phyloP scores from a whole-genome alignment of 2,797 vertebrate genomes.

The Astyanax mexicanus region DNA sequence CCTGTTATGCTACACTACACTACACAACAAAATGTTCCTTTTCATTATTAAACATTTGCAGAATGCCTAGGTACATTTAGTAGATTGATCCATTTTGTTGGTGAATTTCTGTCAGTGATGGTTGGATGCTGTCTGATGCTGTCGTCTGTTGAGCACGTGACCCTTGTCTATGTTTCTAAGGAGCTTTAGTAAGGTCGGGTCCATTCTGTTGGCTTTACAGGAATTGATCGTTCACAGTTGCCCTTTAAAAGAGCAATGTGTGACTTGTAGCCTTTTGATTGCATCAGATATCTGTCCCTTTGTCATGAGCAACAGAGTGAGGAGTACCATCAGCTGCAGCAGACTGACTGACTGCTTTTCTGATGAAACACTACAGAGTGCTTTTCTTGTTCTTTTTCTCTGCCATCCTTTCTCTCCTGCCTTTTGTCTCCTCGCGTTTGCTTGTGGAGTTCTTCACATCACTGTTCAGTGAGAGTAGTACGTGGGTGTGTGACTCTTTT shows the following conservation, averaged over 20 bases:
- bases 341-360: not conserved
- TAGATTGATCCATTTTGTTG: not conserved
- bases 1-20: too few relatives aligned
- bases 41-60: too few relatives aligned
- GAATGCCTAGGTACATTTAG: not conserved
- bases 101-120: not conserved
- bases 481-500: not conserved
- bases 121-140: not conserved
- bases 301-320: not conserved
- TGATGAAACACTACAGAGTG: slow-evolving; percentile 14
- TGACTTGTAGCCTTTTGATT: not conserved
- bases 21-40: too few relatives aligned
- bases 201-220: not conserved
- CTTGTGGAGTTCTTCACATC: not conserved
- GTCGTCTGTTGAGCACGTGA: not conserved
- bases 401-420: not conserved
- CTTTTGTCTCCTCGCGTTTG: slow-evolving; percentile 8
- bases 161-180: not conserved
- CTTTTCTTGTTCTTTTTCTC: not conserved
- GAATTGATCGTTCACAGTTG: slow-evolving; percentile 8
- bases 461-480: not conserved
- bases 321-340: not conserved
- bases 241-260: not conserved
- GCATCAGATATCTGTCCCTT: not conserved
- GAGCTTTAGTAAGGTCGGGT: not conserved